A percentile compares a stretch with the other conserved stretches of the same genome.
These are phyloP conservation scores for Orchestia grillus DNA, from an alignment of 1,140 invertebrate species.

Conservation along the genomic window DNA sequence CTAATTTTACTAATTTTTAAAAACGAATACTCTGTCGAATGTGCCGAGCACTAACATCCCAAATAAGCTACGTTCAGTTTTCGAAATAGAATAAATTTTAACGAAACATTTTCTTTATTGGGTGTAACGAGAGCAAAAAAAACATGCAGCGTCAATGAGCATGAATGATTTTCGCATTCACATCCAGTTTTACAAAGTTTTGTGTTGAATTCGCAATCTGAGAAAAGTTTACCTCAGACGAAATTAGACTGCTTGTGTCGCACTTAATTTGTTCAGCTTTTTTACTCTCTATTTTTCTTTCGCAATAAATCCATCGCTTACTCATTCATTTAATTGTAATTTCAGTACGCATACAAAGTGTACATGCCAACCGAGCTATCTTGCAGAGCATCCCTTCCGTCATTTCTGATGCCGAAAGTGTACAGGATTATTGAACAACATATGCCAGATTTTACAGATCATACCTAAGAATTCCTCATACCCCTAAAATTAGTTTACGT, in stretches of 20 bases:
- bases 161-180: neutral
- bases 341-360: neutral
- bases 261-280: neutral
- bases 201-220: neutral
- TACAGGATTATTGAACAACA: neutral
- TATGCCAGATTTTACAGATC: neutral
- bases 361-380: neutral
- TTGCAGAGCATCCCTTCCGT: neutral
- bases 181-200: neutral
- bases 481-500: neutral
- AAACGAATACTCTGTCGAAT: neutral
- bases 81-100: neutral
- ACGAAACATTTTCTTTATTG: neutral
- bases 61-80: neutral
- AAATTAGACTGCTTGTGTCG: neutral
- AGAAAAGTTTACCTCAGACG: neutral
- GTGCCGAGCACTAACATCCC: neutral
- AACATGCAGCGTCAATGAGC: neutral
- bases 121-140: neutral
- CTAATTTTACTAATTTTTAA: neutral
- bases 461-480: neutral
- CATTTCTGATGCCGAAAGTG: neutral
- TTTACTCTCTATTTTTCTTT: neutral
- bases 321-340: neutral
- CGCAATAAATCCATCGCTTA: neutral